These are phyloP conservation scores for Girardia tigrina DNA, from an alignment of 2,888 invertebrate species.

Conservation along the genomic window DNA sequence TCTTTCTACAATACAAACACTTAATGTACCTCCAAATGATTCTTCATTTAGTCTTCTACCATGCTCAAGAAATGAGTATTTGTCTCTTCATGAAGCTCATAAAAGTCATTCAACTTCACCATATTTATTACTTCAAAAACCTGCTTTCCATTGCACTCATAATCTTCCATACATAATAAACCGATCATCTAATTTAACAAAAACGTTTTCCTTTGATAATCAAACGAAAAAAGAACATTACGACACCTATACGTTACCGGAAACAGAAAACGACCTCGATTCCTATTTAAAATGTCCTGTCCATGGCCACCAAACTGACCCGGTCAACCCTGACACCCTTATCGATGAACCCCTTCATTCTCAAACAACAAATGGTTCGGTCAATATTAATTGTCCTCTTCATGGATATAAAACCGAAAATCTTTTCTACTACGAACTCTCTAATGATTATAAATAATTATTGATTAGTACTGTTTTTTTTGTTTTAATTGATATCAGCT, in stretches of 20 bases:
- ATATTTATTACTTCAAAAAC: neutral
- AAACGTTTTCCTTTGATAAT: neutral
- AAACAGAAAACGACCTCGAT: neutral
- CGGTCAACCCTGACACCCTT: neutral
- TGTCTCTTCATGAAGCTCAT: neutral
- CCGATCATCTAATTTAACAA: neutral
- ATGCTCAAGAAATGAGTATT: neutral
- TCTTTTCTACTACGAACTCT: neutral
- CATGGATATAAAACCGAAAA: neutral
- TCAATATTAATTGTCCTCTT: neutral
- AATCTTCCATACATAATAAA: neutral
- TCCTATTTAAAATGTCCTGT: neutral
- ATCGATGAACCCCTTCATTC: too few species aligned
- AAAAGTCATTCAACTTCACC: neutral
- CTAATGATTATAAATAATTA: slow-evolving; percentile 19
- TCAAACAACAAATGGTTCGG: neutral
- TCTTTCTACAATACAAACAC: neutral
- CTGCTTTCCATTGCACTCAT: neutral
- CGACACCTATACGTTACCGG: neutral
- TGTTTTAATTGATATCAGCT: neutral
- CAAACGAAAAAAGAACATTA: neutral
- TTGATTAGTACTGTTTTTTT: too few species aligned
- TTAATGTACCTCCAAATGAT: neutral
- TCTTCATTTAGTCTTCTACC: neutral
- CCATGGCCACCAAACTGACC: neutral